Evolutionary conservation across 2,113 vertebrate genomes (phyloP), one percentile per base, ranked within the genome.

Genomic region (Hoplias malabaricus): DNA sequence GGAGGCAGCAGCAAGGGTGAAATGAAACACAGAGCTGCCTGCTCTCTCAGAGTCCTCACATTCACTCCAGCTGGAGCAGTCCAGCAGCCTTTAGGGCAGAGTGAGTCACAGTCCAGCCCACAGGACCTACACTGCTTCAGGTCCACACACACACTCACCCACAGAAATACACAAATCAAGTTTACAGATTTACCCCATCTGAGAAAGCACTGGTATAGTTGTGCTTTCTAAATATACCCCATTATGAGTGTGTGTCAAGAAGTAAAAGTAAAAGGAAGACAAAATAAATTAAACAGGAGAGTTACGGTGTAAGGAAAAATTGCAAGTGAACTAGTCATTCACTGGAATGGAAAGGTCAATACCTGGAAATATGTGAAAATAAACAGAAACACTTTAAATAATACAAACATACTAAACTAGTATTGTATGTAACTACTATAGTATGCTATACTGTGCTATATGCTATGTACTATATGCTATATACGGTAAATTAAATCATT

Each of bases 31-130:
- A 7, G 27, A 61, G 57, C 29, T 61, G 56, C 23, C 21, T 38
- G 66, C 69, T 71, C 69, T 54, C 48, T 71, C 48, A 27, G 21
- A 53, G 66, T 54, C 33, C 65, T 48, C 25, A 31, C 42, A 43
- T 23, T 67, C 69, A 36, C 48, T 72, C 31, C 48, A 76, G 34
- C 78, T 63, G 65, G 27, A 70, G 43, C 67, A 53, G 8, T 38
- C 59, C 73, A 40, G 42, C 57, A 71, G 48, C 57, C 61, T 77
- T 50, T 70, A 4, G 74, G 73, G 59, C 31, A 76, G 29, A 65
- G 77, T 76, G 77, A 71, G 53, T 76, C 68, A 79, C 36, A 61
- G 38, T 27, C 40, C 56, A 29, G 67, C 62, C 72, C 43, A 33
- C 12, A 70, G 36, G 38, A 54, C 70, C 67, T 53, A 70, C 57